A percentile compares a stretch with the other conserved stretches of the same genome.
Conservation (phyloP, 2,797 vertebrate species). For the Paedocypris micromegethes region DNA sequence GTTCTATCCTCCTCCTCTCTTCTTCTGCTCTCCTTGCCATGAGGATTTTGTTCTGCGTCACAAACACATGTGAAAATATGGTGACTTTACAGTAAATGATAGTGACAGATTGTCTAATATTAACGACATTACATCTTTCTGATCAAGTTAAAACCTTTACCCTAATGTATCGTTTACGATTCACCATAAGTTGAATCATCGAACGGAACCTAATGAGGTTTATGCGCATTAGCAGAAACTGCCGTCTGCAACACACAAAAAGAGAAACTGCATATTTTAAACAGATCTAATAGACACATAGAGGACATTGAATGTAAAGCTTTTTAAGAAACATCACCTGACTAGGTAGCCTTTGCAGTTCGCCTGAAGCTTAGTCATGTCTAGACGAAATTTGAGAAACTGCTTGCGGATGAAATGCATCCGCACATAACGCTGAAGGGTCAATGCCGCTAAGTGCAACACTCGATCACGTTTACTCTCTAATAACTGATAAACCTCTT, state of each 20-base stretch:
- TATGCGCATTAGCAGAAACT: constrained; percentile 71
- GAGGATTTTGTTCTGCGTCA: constrained; percentile 64
- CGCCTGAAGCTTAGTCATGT: constrained; percentile 74
- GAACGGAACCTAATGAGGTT: constrained; percentile 80
- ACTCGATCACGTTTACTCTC: constrained; percentile 83
- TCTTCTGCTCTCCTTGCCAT: constrained; percentile 59
- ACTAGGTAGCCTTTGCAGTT: constrained; percentile 74
- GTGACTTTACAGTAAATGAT: neutral
- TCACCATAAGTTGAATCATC: constrained; percentile 73
- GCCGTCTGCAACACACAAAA: constrained; percentile 65
- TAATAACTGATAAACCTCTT: constrained; percentile 84
- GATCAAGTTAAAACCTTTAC: constrained; percentile 56
- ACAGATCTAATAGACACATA: neutral
- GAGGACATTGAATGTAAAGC: neutral
- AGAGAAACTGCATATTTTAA: neutral
- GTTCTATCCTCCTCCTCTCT: constrained; percentile 61
- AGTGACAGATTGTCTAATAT: neutral
- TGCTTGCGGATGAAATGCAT: constrained; percentile 76
- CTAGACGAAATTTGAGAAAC: constrained; percentile 71
- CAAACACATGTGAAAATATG: neutral
- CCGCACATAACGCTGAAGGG: constrained; percentile 79
- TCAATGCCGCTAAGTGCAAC: constrained; percentile 78
- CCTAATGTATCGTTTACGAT: constrained; percentile 82
- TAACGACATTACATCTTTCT: too few relatives aligned
- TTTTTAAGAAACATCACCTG: constrained; percentile 65